Conservation (phyloP, 2,888 invertebrate species). For the Melanargia galathea region DNA sequence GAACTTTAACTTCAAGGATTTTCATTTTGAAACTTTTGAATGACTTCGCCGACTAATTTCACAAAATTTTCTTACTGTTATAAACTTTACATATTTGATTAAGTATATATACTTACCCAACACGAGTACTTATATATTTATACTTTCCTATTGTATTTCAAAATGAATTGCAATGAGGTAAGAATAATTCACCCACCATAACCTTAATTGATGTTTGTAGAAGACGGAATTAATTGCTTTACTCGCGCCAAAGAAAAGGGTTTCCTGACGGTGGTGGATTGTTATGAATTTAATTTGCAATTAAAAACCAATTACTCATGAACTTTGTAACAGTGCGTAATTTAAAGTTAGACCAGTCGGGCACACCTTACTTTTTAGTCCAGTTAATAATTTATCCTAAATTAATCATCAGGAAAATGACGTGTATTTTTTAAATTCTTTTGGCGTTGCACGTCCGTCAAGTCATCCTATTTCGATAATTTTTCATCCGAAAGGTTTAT, state of each 20-base stretch:
- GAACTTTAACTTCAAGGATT: not conserved
- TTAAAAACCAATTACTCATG: not conserved
- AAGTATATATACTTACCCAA: too few relatives aligned
- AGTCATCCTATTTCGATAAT: too few relatives aligned
- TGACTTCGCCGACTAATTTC: too few relatives aligned
- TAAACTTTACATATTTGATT: too few relatives aligned
- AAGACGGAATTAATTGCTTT: slow-evolving; percentile 1
- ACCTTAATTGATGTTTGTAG: not conserved
- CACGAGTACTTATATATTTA: too few relatives aligned
- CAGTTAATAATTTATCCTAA: too few relatives aligned
- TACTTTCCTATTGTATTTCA: not conserved
- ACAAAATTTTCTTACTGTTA: too few relatives aligned
- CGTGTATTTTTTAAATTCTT: too few relatives aligned
- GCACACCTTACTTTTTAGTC: too few relatives aligned
- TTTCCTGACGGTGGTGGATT: not conserved
- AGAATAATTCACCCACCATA: not conserved
- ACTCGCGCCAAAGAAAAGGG: not conserved
- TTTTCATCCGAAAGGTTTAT: too few relatives aligned
- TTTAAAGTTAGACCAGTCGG: not conserved
- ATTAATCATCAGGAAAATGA: too few relatives aligned
- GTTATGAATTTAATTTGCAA: slow-evolving; percentile 2
- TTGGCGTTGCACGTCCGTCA: too few relatives aligned
- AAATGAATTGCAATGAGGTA: not conserved
- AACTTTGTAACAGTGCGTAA: not conserved
- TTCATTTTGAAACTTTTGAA: not conserved